Evolutionary conservation across 2,113 vertebrate species (phyloP).

Genomic region (Campylorhamphus procurvoides): DNA sequence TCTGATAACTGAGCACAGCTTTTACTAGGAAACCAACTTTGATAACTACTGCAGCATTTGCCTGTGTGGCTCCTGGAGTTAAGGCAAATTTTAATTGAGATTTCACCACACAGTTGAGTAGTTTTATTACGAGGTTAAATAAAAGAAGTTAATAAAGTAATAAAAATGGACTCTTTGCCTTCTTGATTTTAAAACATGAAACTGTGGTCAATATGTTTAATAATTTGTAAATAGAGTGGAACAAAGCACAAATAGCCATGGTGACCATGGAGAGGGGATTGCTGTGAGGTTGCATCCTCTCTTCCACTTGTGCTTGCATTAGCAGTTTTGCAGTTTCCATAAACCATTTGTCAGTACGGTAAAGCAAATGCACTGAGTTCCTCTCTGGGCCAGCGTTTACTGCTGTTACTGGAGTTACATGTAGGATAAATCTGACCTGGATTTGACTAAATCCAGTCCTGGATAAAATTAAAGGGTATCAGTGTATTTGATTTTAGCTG

Average conservation of each 20-base stretch:
- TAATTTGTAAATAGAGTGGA: conserved; percentile 26
- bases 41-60: neutral
- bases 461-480: neutral
- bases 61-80: neutral
- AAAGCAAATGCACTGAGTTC: neutral
- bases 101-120: conserved; percentile 12
- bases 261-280: neutral
- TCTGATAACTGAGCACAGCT: conserved; percentile 32
- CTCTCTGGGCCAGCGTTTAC: neutral
- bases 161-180: conserved; percentile 29
- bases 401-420: neutral
- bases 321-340: neutral
- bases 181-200: neutral
- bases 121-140: conserved; percentile 55
- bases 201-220: conserved; percentile 3
- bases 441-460: neutral
- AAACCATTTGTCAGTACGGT: neutral
- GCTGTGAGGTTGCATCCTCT: neutral
- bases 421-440: neutral
- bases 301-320: neutral
- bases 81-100: conserved; percentile 41
- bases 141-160: conserved; percentile 40
- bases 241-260: neutral
- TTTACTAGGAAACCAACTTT: neutral
- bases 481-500: neutral